Conservation (phyloP, 2,797 vertebrate species). For the Rhinophrynus dorsalis region DNA sequence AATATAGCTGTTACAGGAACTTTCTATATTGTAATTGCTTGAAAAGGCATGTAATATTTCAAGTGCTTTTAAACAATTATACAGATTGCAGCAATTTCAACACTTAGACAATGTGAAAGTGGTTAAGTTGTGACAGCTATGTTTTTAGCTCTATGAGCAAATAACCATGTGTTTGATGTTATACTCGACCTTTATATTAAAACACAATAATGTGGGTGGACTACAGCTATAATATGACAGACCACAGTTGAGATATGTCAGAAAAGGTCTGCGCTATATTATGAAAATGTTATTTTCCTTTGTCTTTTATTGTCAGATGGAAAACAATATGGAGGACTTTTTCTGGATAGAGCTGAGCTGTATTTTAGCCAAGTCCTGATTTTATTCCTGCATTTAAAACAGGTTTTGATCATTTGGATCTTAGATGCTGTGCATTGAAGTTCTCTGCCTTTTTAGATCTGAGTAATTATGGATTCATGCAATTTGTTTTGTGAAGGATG, state of each 20-base stretch:
- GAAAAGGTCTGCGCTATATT: not conserved
- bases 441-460: not conserved
- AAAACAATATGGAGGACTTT: conserved; percentile 20
- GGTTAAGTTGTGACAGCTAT: not conserved
- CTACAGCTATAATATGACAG: conserved; percentile 1
- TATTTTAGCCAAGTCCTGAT: not conserved
- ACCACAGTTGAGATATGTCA: not conserved
- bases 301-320: conserved; percentile 8
- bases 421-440: not conserved
- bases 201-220: not conserved
- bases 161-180: not conserved
- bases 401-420: not conserved
- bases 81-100: not conserved
- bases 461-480: not conserved
- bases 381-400: not conserved
- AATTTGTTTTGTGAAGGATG: not conserved
- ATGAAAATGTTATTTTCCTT: conserved; percentile 7
- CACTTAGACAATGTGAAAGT: not conserved
- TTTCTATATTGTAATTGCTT: not conserved
- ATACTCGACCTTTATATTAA: not conserved
- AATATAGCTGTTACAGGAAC: not conserved
- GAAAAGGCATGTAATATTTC: not conserved
- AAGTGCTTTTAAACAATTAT: not conserved
- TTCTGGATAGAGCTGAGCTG: not conserved
- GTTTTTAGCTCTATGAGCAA: not conserved